Base-by-base conservation (phyloP, 2,113 vertebrate species). In the Excalfactoria chinensis region DNA sequence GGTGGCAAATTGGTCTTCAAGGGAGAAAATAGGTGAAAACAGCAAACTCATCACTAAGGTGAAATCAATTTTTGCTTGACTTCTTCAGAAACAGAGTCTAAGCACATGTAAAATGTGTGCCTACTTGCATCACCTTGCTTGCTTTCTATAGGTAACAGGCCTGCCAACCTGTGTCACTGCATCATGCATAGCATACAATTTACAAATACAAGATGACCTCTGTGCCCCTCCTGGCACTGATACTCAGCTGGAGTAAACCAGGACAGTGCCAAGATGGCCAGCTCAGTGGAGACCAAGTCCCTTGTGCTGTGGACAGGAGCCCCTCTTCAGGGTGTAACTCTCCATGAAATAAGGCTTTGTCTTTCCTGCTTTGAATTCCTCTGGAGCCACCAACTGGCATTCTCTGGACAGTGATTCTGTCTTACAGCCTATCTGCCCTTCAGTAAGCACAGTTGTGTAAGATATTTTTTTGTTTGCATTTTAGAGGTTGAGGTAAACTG, bases 1-100 rank as follows among this genome's bases (percentile, higher is more conserved):
- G 28, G 68, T 74, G 68, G 30, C 20, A 74, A 87, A 53, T 22
- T 67, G 43, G 72, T 85, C 59, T 67, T 63, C 55, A 79, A 66
- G 28, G 25, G 48, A 25, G 80, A 85, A 85, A 94, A 70, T 22
- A 80, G 55, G 70, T 73, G 79, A 93, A 92, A 95, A 92, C 2
- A 7, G n/a, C 58, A 84, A 69, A n/a, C 40, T 78, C 21, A 56
- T 9, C 0, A 1, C n/a, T 76, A 69, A 51, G 22, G 72, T 55
- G 7, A 83, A 87, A 92, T 74, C 81, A 74, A 76, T 78, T 93
- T 83, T 90, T 87, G 55, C 34, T 77, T 37, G 5, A 58, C 46
- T 93, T 83, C 25, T n/a, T 73, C 43, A 0, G 3, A 88, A 95
- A 89, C 6, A 76, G 28, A 62, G 17, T 79, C 32, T 51, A 51